Evolutionary conservation across 1,140 invertebrate species (phyloP), one percentile per base, ranked within the genome.

Genomic region (Nebria ingens): DNA sequence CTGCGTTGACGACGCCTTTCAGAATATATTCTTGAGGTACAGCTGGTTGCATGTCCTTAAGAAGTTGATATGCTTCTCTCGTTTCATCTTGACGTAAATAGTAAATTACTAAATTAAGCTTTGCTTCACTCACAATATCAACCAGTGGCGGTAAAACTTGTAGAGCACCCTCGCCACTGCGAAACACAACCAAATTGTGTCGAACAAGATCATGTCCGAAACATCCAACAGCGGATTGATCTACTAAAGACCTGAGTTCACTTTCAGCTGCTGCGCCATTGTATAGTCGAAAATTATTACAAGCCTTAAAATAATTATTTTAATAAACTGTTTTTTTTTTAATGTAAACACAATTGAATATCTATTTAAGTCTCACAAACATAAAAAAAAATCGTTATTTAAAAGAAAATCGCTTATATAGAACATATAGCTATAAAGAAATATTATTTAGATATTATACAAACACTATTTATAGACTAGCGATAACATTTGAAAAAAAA

Each of bases 111-210:
- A 99, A 79, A 78, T 99, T 99, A 0, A 96, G 74, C 54, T 94
- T 79, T 2, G 97, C 97, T 76, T 99, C 97, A 9, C 95, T 92
- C 55, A 99, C 89, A 0, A 98, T 87, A 72, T 97, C 94, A 2
- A 99, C 85, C 15, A 98, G 71, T 21, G 86, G 83, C 0, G 96
- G 95, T 38, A 98, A 75, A 13, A 95, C 80, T 66, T 87, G 84
- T 22, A 99, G 73, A 2, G 97, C 93, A 11, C 92, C 92, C 71
- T 98, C 93, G 0, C 97, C 97, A 59, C 86, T 87, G 60, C 89
- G 78, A 69, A 99, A 99, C 11, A 99, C 96, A 19, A 97, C 94
- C 60, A 95, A 75, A 73, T 99, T 99, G 68, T 99, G 96, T 51
- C 87, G 85, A 19, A 99, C 86, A 21, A 98, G 76, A 76, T 98